Conservation (phyloP, 64 coral and sea anemone species). For the Acropora tenuis region DNA sequence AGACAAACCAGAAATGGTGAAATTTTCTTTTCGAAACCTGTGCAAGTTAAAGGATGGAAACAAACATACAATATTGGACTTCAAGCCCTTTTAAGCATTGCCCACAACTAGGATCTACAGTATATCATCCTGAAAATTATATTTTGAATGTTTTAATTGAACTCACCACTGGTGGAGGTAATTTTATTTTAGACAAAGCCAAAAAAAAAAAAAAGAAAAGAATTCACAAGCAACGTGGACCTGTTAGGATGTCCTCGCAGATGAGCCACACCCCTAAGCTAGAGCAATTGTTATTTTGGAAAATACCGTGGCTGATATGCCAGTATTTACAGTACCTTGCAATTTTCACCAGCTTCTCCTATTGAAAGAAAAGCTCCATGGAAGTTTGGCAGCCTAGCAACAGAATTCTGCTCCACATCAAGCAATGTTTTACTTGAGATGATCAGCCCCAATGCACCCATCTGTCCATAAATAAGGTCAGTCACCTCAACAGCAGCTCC, state of each 20-base stretch:
- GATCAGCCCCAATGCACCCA: not conserved
- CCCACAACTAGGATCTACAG: no score
- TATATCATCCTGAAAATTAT: not conserved
- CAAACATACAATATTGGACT: no score
- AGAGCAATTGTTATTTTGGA: no score
- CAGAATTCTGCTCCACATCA: slow-evolving; percentile 10
- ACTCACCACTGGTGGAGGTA: not conserved
- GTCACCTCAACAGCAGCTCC: not conserved
- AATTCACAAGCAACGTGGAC: no score
- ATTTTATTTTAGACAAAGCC: not conserved
- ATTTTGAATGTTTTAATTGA: not conserved
- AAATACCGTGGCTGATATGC: no score
- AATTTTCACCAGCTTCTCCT: slow-evolving; percentile 10
- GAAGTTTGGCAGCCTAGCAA: slow-evolving; percentile 1
- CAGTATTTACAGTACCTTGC: no score
- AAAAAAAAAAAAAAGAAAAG: no score
- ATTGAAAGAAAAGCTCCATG: slow-evolving; percentile 10
- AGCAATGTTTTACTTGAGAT: slow-evolving; percentile 2
- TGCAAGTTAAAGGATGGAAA: no score
- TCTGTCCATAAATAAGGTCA: not conserved
- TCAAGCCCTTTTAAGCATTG: no score
- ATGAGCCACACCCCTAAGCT: not conserved
- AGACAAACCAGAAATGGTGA: no score
- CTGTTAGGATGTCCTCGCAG: not conserved
- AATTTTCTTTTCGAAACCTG: no score